Evolutionary conservation across 2,888 invertebrate genomes (phyloP).

Genomic region (Patella ulyssiponensis): DNA sequence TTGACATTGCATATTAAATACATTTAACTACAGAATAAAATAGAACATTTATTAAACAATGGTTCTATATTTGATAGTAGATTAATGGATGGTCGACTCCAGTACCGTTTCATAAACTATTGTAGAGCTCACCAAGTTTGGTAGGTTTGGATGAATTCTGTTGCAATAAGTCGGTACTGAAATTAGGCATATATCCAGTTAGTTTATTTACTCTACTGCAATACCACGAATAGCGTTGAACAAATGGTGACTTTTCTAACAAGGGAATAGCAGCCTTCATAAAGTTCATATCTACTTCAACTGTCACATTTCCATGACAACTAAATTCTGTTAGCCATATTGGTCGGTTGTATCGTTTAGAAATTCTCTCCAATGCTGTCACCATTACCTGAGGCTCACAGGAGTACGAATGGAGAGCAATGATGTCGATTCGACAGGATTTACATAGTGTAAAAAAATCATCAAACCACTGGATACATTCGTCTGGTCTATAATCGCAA

Average conservation of each 20-base stretch:
- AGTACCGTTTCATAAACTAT: too few relatives aligned
- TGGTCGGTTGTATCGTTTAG: constrained; percentile 26
- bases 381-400: constrained; percentile 4
- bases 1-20: too few relatives aligned
- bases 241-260: constrained; percentile 31
- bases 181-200: constrained; percentile 14
- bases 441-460: constrained; percentile 10
- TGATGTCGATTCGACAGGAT: constrained; percentile 14
- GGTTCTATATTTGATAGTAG: too few relatives aligned
- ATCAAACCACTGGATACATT: constrained; percentile 17
- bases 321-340: constrained; percentile 37
- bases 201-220: constrained; percentile 18
- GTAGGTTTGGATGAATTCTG: constrained; percentile 25
- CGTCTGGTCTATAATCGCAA: neutral
- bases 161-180: constrained; percentile 37
- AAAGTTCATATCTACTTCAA: constrained; percentile 20
- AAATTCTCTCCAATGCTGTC: constrained; percentile 18
- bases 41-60: too few relatives aligned
- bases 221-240: constrained; percentile 36
- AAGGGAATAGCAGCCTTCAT: constrained; percentile 31
- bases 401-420: constrained; percentile 18
- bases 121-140: constrained; percentile 36
- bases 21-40: too few relatives aligned
- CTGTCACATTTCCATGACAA: constrained; percentile 20
- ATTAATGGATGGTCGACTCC: too few relatives aligned